phyloP scores from a whole-genome alignment of 2,888 invertebrate species.

The Agonopterix alstromeriana region DNA sequence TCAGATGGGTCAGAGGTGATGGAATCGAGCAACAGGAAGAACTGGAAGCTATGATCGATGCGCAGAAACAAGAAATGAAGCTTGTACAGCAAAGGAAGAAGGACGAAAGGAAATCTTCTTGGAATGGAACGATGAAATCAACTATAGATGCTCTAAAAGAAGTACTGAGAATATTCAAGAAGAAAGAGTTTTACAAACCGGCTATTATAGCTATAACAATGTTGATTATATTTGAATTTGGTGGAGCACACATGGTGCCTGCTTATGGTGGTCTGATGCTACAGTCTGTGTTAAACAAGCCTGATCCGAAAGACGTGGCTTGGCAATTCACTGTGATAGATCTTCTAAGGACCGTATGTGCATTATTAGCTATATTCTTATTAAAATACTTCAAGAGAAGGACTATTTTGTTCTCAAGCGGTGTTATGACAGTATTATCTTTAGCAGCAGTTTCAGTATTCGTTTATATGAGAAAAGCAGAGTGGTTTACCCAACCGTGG shows the following conservation, averaged over 20 bases:
- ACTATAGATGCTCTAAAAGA: conserved; percentile 39
- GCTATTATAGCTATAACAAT: conserved; percentile 64
- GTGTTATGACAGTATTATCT: conserved; percentile 54
- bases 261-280: conserved; percentile 65
- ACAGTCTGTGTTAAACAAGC: conserved; percentile 52
- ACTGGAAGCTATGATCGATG: conserved; percentile 54
- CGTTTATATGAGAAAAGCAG: conserved; percentile 54
- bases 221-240: conserved; percentile 66
- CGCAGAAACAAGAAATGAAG: conserved; percentile 46
- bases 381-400: conserved; percentile 55
- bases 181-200: conserved; percentile 65
- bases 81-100: conserved; percentile 31
- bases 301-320: conserved; percentile 46
- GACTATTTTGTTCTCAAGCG: conserved; percentile 60
- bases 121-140: conserved; percentile 38
- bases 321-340: conserved; percentile 81
- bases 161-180: conserved; percentile 56
- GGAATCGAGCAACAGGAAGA: conserved; percentile 59
- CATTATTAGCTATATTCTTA: conserved; percentile 72
- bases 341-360: conserved; percentile 77
- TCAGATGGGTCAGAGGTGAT: conserved; percentile 78
- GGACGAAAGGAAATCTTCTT: conserved; percentile 24
- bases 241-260: conserved; percentile 66
- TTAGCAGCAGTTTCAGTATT: conserved; percentile 51
- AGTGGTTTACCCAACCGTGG: conserved; percentile 40